Base-by-base conservation (phyloP, 2,113 vertebrate genomes). In the Aythya baeri region DNA sequence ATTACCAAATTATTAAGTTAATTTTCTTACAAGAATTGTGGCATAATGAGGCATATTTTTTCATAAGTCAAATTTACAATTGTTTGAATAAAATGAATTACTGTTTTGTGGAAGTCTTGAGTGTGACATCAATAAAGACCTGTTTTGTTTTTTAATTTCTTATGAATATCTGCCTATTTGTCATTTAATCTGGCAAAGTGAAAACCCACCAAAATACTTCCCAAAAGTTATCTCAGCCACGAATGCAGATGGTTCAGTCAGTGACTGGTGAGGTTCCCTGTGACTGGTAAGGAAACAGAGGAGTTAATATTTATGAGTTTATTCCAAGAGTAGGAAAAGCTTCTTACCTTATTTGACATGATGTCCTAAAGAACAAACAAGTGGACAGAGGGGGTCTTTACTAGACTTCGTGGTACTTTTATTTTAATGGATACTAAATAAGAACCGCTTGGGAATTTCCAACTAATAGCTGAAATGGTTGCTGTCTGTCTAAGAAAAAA, bases 51-150 rank as follows among this genome's bases (percentile, higher is more conserved):
- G 34, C 17, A 83, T 57, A 84, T 89, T 91, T 95, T 96, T 91
- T 63, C 38, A 46, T 68, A 68, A 93, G 70, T 88, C 86, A 87
- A n/a, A 70, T 88, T 80, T 88, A 87, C 23, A 85, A 58, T 41
- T 89, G 22, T 73, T 92, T 94, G 63, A 91, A 85, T 93, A 74
- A 62, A 88, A 55, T 70, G 78, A 92, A 36, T 92, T 6, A n/a
- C 67, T 91, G 25, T 86, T 92, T 94, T 87, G 71, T 91, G 72
- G 81, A 59, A 0, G 0, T 89, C 75, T 17, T 78, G 25, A 80
- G 55, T 49, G 89, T 76, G 32, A 74, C 66, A 92, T 83, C 63
- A 96, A 91, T 97, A 97, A 97, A 97, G 49, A 75, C 29, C 62
- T 65, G 91, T 92, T 90, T 92, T 90, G 79, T 46, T 61, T 11